Percentiles rank a stretch among this genome's conserved stretches.
phyloP scores from a whole-genome alignment of 2,888 invertebrate genomes.

The Caenorhabditis becei region DNA sequence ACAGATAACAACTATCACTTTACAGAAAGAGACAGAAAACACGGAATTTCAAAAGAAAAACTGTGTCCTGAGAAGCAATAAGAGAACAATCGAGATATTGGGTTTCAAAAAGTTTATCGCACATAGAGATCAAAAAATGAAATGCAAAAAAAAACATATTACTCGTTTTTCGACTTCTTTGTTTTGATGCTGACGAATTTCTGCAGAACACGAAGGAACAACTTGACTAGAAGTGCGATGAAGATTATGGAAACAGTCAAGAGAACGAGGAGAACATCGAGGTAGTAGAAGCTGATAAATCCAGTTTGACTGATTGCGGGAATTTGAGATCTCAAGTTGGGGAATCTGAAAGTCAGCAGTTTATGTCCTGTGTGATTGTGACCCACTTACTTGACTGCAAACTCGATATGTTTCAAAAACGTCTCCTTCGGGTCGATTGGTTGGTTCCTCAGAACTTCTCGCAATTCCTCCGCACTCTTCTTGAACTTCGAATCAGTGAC shows the following conservation, averaged over 20 bases:
- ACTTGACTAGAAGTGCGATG: neutral
- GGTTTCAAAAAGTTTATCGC: too few species aligned
- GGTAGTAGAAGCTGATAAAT: constrained; percentile 37
- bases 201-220: neutral
- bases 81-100: neutral
- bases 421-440: constrained; percentile 50
- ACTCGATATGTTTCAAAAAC: constrained; percentile 44
- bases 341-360: constrained; percentile 37
- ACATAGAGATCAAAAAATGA: neutral
- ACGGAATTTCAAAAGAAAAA: too few species aligned
- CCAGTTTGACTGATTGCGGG: constrained; percentile 17
- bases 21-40: too few species aligned
- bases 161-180: constrained; percentile 2
- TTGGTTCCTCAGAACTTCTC: constrained; percentile 31
- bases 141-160: neutral
- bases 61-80: too few species aligned
- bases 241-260: neutral
- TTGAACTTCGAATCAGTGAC: constrained; percentile 33
- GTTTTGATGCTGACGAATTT: neutral
- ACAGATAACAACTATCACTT: too few species aligned
- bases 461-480: constrained; percentile 18
- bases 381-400: constrained; percentile 40
- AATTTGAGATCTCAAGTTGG: constrained; percentile 23
- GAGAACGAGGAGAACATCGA: constrained; percentile 27
- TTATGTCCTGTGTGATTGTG: neutral